Evolutionary conservation across 2,797 vertebrate species (phyloP).

Genomic region (Gymnoscopelus microlampas): DNA sequence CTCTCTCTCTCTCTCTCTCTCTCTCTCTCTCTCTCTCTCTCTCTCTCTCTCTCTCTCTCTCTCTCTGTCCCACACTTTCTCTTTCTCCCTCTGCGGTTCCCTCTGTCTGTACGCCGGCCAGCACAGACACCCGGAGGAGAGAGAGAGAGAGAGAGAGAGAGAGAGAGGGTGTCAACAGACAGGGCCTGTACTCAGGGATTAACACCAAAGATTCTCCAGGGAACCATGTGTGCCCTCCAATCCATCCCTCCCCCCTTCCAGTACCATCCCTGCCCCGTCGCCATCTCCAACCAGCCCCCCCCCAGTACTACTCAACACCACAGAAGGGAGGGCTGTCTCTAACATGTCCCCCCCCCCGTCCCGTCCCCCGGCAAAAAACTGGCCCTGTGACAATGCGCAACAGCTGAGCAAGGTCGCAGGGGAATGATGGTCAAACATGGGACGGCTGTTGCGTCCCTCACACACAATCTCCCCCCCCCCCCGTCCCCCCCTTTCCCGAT

Average conservation of each 20-base stretch:
- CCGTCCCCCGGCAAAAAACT: conserved; percentile 4
- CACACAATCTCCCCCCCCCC: too few species aligned
- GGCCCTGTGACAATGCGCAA: conserved; percentile 62
- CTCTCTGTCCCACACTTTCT: neutral
- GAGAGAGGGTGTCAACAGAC: conserved; percentile 53
- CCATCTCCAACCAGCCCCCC: conserved; percentile 32
- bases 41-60: neutral
- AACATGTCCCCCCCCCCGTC: conserved; percentile 12
- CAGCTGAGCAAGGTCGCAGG: conserved; percentile 75
- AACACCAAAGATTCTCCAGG: conserved; percentile 49
- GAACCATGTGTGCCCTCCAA: neutral
- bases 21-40: neutral
- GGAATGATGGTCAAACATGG: conserved; percentile 2
- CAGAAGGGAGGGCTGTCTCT: conserved; percentile 34
- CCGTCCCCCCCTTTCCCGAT: conserved; percentile 28
- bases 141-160: neutral
- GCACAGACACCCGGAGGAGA: too few species aligned
- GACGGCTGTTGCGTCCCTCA: too few species aligned
- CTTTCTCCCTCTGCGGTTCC: too few species aligned
- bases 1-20: too few species aligned
- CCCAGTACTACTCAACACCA: conserved; percentile 40
- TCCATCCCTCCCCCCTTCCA: neutral
- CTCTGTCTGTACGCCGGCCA: too few species aligned
- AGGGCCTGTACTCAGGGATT: conserved; percentile 36
- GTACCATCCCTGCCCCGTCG: conserved; percentile 16